A percentile compares a stretch with the other conserved stretches of the same genome.
Evolutionary conservation across 2,797 vertebrate genomes (phyloP).

Genomic region (Galaxias olidus): DNA sequence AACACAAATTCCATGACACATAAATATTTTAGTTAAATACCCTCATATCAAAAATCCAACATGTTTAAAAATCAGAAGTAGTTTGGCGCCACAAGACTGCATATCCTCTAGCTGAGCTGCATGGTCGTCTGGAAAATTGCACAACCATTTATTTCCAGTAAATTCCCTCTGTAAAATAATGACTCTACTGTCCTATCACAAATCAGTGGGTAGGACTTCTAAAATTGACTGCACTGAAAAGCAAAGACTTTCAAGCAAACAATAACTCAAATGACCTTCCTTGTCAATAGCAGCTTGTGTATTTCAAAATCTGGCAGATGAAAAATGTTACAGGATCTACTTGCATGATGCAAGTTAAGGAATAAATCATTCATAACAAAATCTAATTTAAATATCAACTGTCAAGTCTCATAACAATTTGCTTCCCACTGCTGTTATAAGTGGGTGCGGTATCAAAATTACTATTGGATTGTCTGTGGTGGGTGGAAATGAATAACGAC

Average conservation of each 20-base stretch:
- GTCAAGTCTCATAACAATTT: too few relatives aligned
- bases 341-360: not conserved
- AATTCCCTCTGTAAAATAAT: conserved; percentile 3
- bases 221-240: not conserved
- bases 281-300: not conserved
- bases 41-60: not conserved
- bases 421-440: too few relatives aligned
- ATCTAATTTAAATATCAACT: too few relatives aligned
- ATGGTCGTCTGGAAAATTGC: conserved; percentile 8
- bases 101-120: not conserved
- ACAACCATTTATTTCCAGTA: not conserved
- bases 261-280: not conserved
- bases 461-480: not conserved
- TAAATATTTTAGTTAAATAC: not conserved
- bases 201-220: not conserved
- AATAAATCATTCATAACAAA: too few relatives aligned
- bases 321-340: not conserved
- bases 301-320: not conserved
- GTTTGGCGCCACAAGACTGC: not conserved
- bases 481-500: not conserved
- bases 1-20: not conserved
- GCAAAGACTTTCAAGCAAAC: not conserved
- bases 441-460: too few relatives aligned
- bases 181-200: not conserved
- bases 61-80: not conserved